Percentiles rank a stretch among this genome's conserved stretches.
phyloP scores from a whole-genome alignment of 2,113 vertebrate species.

The Apeltes quadracus region DNA sequence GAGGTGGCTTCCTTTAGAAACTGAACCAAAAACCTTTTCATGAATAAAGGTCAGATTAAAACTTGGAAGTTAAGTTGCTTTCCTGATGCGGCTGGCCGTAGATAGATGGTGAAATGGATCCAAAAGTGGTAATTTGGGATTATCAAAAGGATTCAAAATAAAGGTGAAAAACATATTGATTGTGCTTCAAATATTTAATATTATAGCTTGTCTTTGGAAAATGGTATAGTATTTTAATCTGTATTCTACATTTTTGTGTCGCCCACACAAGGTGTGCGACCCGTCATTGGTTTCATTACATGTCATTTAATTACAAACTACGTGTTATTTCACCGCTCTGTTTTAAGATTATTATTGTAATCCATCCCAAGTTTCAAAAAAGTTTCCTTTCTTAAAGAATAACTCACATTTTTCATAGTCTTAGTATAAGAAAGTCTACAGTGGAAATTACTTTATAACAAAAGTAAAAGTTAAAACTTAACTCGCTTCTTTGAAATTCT shows the following conservation, averaged over 20 bases:
- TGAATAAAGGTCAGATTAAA: slow-evolving; percentile 78
- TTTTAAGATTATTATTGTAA: not conserved
- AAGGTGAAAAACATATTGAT: not conserved
- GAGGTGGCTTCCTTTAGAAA: slow-evolving; percentile 77
- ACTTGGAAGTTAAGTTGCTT: slow-evolving; percentile 33
- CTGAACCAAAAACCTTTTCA: slow-evolving; percentile 81
- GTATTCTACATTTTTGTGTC: not conserved
- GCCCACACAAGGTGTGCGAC: not conserved
- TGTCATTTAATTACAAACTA: not conserved
- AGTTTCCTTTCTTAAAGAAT: not conserved
- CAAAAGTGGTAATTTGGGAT: not conserved
- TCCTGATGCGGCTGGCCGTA: slow-evolving; percentile 9
- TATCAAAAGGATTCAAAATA: not conserved
- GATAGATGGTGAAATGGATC: not conserved
- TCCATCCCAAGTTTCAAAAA: not conserved
- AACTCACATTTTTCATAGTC: not conserved
- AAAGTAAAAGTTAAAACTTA: slow-evolving; percentile 46
- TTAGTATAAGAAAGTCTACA: not conserved
- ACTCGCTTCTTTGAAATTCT: slow-evolving; percentile 60
- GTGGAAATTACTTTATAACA: slow-evolving; percentile 24
- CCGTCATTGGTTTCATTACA: not conserved
- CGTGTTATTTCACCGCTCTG: not conserved
- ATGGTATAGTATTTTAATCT: not conserved
- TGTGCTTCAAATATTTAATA: too few relatives aligned
- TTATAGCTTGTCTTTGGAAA: not conserved